These are phyloP conservation scores for Eupithecia pulchellata DNA, from an alignment of 2,888 invertebrate genomes.

Conservation along the genomic window DNA sequence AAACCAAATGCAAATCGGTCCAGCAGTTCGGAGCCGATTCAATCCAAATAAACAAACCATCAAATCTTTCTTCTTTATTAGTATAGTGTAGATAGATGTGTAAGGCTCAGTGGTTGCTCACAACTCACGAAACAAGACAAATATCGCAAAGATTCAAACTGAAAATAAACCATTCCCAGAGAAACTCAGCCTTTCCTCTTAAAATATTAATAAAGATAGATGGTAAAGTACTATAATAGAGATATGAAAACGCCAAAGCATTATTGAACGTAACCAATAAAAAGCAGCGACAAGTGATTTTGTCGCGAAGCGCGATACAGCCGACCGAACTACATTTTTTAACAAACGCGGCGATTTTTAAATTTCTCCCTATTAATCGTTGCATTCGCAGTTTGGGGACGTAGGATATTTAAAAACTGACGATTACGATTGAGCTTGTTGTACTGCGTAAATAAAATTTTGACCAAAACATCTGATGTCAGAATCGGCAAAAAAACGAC, in stretches of 20 bases:
- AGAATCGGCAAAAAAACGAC: not conserved
- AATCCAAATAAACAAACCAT: too few species aligned
- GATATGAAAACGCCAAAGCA: not conserved
- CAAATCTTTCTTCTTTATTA: too few species aligned
- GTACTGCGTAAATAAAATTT: not conserved
- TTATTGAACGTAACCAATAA: slow-evolving; percentile 1
- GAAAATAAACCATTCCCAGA: slow-evolving; percentile 14
- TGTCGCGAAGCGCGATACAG: slow-evolving; percentile 5
- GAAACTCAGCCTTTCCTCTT: too few species aligned
- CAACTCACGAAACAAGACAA: slow-evolving; percentile 2
- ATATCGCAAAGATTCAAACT: slow-evolving; percentile 10
- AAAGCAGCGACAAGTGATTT: not conserved
- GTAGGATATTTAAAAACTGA: not conserved
- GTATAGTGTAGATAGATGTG: too few species aligned
- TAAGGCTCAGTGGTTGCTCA: not conserved
- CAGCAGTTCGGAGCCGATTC: too few species aligned
- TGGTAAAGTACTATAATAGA: slow-evolving; percentile 3
- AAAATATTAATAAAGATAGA: too few species aligned
- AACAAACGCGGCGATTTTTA: slow-evolving; percentile 19
- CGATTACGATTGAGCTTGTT: not conserved
- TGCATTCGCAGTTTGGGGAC: slow-evolving; percentile 2
- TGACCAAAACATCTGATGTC: not conserved
- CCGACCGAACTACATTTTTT: slow-evolving; percentile 9
- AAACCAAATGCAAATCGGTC: too few species aligned
- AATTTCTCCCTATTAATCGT: slow-evolving; percentile 18